Evolutionary conservation across 2,113 vertebrate species (phyloP).

Genomic region (Poeciliopsis occidentalis): DNA sequence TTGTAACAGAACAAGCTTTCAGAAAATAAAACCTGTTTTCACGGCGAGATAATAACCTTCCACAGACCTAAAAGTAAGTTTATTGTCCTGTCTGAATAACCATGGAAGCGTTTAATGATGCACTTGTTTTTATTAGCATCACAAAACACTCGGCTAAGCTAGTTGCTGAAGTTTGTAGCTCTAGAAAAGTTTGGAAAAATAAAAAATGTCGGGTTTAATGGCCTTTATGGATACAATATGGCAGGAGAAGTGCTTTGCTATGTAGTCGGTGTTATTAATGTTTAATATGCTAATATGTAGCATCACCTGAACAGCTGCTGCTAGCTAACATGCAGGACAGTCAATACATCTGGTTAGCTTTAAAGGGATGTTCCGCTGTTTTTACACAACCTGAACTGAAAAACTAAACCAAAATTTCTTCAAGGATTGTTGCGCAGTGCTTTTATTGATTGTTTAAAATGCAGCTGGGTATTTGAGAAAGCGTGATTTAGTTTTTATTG

Average conservation of each 20-base stretch:
- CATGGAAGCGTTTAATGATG: background rate
- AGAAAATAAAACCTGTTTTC: accelerated
- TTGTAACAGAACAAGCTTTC: background rate
- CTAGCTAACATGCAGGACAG: background rate
- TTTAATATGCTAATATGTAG: background rate
- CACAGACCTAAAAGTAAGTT: slow-evolving; percentile 38
- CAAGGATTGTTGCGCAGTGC: no score
- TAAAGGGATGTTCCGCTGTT: background rate
- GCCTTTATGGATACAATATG: background rate
- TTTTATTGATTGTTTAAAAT: background rate
- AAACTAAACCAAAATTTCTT: background rate
- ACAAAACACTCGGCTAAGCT: background rate
- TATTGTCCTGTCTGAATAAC: accelerated
- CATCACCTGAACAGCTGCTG: background rate
- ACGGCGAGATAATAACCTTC: background rate
- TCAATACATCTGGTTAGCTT: background rate
- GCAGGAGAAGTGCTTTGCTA: background rate
- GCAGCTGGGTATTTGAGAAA: background rate
- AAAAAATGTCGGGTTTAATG: background rate
- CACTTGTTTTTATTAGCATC: background rate
- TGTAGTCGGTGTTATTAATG: background rate
- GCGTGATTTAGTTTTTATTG: background rate
- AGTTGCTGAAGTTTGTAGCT: background rate
- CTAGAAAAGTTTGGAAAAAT: background rate
- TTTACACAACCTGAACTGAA: background rate